Percentiles rank a stretch among this genome's conserved stretches.
These are phyloP conservation scores for Spinibarbus caldwelli DNA, from an alignment of 2,797 vertebrate genomes.

Conservation along the genomic window DNA sequence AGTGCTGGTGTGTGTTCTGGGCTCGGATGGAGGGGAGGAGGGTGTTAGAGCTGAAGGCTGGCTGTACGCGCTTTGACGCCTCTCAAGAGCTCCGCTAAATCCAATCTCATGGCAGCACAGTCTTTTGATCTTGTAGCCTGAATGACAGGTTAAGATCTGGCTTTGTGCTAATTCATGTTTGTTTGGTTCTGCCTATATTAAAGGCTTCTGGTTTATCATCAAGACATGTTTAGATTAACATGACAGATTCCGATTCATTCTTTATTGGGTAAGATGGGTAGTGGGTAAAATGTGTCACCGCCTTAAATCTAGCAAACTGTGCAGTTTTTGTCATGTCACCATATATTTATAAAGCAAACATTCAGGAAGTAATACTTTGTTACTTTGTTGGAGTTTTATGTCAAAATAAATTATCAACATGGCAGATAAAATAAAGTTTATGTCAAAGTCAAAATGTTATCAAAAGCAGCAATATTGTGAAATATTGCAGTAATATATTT, in stretches of 20 bases:
- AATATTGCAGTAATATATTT: too few species aligned
- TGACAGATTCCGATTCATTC: too few species aligned
- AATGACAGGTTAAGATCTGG: slow-evolving; percentile 7
- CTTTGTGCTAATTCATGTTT: slow-evolving; percentile 29
- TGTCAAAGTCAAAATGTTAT: background rate
- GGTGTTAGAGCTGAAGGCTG: background rate
- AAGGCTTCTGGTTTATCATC: background rate
- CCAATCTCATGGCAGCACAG: background rate
- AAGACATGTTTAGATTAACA: slow-evolving; percentile 3
- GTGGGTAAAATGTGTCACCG: background rate
- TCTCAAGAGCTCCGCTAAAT: slow-evolving; percentile 18
- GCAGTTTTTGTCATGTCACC: background rate
- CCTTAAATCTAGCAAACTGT: background rate
- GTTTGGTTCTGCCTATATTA: background rate
- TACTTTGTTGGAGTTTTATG: background rate
- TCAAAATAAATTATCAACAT: background rate
- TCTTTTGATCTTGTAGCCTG: background rate
- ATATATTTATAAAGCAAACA: background rate
- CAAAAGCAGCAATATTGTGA: too few species aligned
- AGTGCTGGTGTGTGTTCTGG: slow-evolving; percentile 20
- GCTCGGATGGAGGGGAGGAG: background rate
- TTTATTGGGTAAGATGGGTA: too few species aligned
- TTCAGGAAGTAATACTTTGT: background rate
- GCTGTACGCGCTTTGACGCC: background rate
- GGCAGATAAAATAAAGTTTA: background rate